Evolutionary conservation across 2,888 invertebrate species (phyloP).

Genomic region (Silvanus unidentatus): DNA sequence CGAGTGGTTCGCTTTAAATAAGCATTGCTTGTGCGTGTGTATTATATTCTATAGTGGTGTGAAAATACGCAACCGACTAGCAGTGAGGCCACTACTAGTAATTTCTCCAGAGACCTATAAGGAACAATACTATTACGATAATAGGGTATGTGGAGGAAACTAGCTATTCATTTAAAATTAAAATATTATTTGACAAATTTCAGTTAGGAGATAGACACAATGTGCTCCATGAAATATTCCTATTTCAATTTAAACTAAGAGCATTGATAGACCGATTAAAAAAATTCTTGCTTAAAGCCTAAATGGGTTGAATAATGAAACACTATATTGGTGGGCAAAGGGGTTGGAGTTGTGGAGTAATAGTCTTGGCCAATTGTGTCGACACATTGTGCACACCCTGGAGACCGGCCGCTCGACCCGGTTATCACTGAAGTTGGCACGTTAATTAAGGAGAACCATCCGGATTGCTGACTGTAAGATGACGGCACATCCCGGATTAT

Average conservation of each 20-base stretch:
- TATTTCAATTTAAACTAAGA: too few species aligned
- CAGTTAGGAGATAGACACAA: neutral
- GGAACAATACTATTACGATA: slow-evolving; percentile 22
- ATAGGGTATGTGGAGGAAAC: slow-evolving; percentile 10
- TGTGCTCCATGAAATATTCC: too few species aligned
- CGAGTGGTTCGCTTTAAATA: too few species aligned
- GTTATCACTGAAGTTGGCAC: slow-evolving; percentile 34
- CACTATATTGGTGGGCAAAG: slow-evolving; percentile 4
- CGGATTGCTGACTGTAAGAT: slow-evolving; percentile 16
- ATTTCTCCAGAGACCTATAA: slow-evolving; percentile 22
- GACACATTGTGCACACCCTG: slow-evolving; percentile 10
- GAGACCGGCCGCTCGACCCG: slow-evolving; percentile 15
- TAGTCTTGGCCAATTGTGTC: slow-evolving; percentile 10
- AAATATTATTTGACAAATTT: slow-evolving; percentile 13
- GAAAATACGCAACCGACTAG: slow-evolving; percentile 3
- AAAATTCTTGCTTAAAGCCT: too few species aligned
- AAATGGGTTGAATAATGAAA: slow-evolving; percentile 9
- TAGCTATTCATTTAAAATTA: slow-evolving; percentile 12
- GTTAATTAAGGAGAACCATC: slow-evolving; percentile 32
- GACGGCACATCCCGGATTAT: slow-evolving; percentile 12
- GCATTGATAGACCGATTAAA: too few species aligned
- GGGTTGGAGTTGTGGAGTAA: slow-evolving; percentile 5
- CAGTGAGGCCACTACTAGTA: slow-evolving; percentile 13
- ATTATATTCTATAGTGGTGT: neutral
- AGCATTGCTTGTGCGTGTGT: neutral